These are phyloP conservation scores for Tarsius wallacei DNA, from an alignment of 2,797 vertebrate species.

Conservation along the genomic window DNA sequence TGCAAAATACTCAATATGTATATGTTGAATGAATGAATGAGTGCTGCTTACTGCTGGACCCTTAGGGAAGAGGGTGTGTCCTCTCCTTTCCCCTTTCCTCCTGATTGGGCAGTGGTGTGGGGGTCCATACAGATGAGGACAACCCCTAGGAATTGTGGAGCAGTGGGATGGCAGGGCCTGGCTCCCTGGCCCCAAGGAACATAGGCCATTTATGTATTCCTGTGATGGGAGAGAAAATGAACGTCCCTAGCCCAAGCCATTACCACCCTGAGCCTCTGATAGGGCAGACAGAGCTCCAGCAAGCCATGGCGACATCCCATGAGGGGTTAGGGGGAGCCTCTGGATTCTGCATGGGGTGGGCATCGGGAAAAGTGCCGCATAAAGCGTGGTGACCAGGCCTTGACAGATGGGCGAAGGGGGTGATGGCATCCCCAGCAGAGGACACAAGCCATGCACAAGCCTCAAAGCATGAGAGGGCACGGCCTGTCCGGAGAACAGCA, in stretches of 20 bases:
- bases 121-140: not conserved
- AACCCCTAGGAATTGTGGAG: not conserved
- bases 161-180: not conserved
- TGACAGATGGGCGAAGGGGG: not conserved
- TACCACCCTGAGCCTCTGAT: too few species aligned
- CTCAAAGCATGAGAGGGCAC: not conserved
- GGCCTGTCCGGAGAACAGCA: accelerated
- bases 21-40: not conserved
- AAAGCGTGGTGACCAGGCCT: not conserved
- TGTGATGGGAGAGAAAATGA: not conserved
- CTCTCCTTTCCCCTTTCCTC: not conserved
- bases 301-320: accelerated
- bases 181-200: not conserved
- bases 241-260: accelerated
- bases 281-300: too few species aligned
- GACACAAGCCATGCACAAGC: not conserved
- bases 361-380: accelerated
- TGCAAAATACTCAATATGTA: not conserved
- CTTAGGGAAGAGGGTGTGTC: not conserved
- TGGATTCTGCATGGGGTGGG: not conserved
- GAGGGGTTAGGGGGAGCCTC: not conserved
- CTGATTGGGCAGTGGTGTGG: accelerated
- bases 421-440: not conserved
- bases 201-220: accelerated
- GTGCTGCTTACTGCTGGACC: accelerated